Percentiles rank a stretch among this genome's conserved stretches.
Evolutionary conservation across 2,113 vertebrate genomes (phyloP).

Genomic region (Penelope pileata): DNA sequence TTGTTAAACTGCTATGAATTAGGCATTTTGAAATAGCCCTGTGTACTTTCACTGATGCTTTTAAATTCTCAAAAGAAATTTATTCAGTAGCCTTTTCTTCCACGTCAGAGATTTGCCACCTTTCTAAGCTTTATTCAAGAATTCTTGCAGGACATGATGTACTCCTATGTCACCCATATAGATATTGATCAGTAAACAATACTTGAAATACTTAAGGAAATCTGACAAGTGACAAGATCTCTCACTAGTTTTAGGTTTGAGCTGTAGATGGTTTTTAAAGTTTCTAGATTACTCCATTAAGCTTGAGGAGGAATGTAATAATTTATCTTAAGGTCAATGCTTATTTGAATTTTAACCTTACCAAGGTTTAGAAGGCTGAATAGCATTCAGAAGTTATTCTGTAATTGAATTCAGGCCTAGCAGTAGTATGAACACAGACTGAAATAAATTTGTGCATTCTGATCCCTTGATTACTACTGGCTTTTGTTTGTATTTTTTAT

Average conservation of each 20-base stretch:
- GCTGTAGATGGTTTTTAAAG: background rate
- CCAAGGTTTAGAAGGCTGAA: background rate
- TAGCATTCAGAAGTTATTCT: background rate
- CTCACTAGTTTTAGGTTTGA: background rate
- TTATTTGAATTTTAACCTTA: background rate
- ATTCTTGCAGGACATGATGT: background rate
- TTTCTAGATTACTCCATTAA: background rate
- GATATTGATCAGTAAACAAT: background rate
- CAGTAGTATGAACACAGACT: background rate
- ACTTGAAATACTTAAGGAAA: background rate
- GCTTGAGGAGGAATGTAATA: background rate
- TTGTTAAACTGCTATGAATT: background rate
- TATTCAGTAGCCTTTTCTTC: background rate
- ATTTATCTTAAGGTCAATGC: background rate
- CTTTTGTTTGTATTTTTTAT: background rate
- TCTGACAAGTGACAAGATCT: background rate
- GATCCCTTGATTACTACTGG: background rate
- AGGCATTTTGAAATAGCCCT: background rate
- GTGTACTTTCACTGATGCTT: background rate
- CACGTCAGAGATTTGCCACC: background rate
- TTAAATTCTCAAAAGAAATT: background rate
- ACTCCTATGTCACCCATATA: background rate
- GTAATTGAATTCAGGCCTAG: background rate
- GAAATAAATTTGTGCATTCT: background rate
- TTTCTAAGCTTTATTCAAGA: background rate